Base-by-base conservation (phyloP, 2,797 vertebrate genomes). In the Tamandua tetradactyla region DNA sequence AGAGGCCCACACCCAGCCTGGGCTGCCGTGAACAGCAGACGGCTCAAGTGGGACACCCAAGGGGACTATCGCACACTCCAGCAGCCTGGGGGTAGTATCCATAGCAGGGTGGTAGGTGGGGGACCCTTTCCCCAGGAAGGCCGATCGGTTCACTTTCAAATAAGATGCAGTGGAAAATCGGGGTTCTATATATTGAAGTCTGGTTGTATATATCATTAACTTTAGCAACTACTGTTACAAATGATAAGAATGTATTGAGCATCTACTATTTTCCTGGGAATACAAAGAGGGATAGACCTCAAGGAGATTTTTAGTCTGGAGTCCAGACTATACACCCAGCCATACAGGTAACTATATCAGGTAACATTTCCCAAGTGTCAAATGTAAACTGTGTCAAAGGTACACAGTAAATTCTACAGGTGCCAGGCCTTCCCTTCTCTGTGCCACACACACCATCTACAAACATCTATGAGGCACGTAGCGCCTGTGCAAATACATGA, bases 391-490 rank as follows among this genome's bases (percentile, higher is more conserved):
- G 3, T 22, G 12, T 61, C 75, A 35, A 44, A 78, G 35, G 47
- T 30, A 75, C 35, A 64, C 37, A 76, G 71, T 59, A 37, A 85
- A 44, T 42, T 74, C n/a, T 12, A 79, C 23, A 59, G 18, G 44
- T 61, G 7, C 52, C 61, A 3, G 35, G 72, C 1, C 18, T 49
- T 84, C 64, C n/a, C 12, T 27, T 59, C 47, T 40, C 61, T 14
- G 5, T 49, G 76, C 78, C 23, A 40, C 52, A 17, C 12, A 25
- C 5, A 5, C 35, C 55, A 49, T 17, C 66, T 32, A 15, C 25
- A 52, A 52, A 49, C 69, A 49, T 20, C 55, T 40, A 0, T 3
- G 35, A 52, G 12, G n/a, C 5, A 22, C 0, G 25, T 0, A 5
- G 4, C 5, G 5, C 79, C 3, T 76, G 11, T 42, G 15, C 23